Evolutionary conservation across 2,797 vertebrate genomes (phyloP).

Genomic region (Eutrigla gurnardus): DNA sequence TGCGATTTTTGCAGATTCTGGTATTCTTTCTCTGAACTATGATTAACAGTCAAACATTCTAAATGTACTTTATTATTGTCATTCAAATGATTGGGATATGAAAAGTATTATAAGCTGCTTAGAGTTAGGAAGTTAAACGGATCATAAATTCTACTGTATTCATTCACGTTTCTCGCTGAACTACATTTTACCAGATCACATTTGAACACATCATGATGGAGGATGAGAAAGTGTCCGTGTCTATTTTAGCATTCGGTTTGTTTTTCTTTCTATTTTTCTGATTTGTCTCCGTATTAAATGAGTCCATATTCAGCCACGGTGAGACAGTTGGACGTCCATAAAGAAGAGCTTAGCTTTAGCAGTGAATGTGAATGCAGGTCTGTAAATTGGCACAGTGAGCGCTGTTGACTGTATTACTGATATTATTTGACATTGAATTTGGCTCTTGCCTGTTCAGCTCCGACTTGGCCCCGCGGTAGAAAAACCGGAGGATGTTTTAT

Average conservation of each 20-base stretch:
- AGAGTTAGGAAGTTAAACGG: background rate
- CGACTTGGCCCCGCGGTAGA: conserved; percentile 29
- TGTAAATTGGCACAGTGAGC: background rate
- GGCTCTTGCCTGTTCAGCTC: conserved; percentile 27
- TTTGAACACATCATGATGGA: background rate
- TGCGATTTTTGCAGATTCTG: background rate
- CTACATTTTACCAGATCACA: too few species aligned
- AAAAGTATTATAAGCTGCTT: background rate
- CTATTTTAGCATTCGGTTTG: background rate
- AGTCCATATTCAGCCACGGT: background rate
- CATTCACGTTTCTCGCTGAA: background rate
- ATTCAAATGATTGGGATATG: background rate
- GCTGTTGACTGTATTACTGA: conserved; percentile 28
- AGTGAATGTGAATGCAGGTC: background rate
- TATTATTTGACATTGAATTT: conserved; percentile 53
- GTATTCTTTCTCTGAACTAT: background rate
- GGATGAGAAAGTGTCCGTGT: too few species aligned
- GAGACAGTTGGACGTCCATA: background rate
- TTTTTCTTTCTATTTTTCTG: too few species aligned
- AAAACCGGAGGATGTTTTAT: conserved; percentile 62
- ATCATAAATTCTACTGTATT: background rate
- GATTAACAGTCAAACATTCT: background rate
- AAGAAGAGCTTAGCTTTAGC: background rate
- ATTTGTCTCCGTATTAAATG: too few species aligned
- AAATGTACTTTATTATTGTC: background rate